Evolutionary conservation across 2,113 vertebrate species (phyloP), one percentile per base, ranked within the genome.

Genomic region (Eulemur rufifrons): DNA sequence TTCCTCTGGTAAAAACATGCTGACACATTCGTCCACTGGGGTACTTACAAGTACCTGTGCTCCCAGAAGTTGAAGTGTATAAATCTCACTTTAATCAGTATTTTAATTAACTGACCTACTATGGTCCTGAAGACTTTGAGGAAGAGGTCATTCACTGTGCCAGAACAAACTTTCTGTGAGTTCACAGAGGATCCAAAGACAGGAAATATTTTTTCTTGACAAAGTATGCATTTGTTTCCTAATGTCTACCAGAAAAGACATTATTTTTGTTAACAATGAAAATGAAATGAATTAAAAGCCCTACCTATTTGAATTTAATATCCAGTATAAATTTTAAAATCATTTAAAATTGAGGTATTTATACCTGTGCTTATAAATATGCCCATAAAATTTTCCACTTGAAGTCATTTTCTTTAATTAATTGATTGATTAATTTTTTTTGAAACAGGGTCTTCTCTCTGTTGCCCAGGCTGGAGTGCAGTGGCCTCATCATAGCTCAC

Each of bases 181-280:
- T 32, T 91, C 29, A 81, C 29, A 34, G 23, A 81, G 2, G 39
- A 27, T 11, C 1, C 63, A 91, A 77, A 42, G 11, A n/a, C 32
- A 91, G 6, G 37, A 92, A 71, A 84, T 12, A 5, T 32, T 88
- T 95, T 73, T 93, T 23, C 27, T n/a, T 77, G 13, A 86, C 27
- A 84, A 74, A 91, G 50, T 68, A 54, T 37, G 32, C 7, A 59
- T 59, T 93, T 88, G 12, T 84, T 91, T 80, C 45, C 71, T 61
- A 66, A 42, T 83, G 6, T 80, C 27, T 37, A 64, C 3, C 73
- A 82, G 27, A 59, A 88, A 69, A 73, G 12, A 27, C 56, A 83
- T 80, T 91, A 39, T 23, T 95, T 90, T 66, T 82, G 34, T 69
- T 76, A 91, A 87, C 8, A 71, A 90, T 37, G n/a, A 85, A 54